Percentiles rank a stretch among this genome's conserved stretches.
Evolutionary conservation across 2,113 vertebrate species (phyloP).

Genomic region (Thamnophis sirtalis): DNA sequence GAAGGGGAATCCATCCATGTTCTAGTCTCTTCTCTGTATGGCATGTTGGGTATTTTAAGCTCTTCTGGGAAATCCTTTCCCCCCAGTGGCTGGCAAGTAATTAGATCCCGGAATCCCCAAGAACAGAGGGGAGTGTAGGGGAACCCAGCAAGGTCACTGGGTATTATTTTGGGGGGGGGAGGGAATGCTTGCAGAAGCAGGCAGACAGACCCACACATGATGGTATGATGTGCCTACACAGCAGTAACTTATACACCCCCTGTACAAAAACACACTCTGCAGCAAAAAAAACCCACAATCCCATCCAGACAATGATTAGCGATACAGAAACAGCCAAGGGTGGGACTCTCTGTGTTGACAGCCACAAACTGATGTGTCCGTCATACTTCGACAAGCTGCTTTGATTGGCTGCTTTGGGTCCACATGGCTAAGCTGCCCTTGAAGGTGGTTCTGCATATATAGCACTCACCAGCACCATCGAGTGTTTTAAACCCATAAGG

Average conservation of each 20-base stretch:
- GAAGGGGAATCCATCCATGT: constrained; percentile 8
- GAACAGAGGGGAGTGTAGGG: neutral
- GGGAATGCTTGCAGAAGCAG: neutral
- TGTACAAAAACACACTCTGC: neutral
- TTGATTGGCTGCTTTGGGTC: neutral
- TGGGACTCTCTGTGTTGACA: neutral
- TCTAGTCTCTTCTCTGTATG: constrained; percentile 1
- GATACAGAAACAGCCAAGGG: neutral
- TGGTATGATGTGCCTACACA: no score
- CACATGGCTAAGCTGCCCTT: no score
- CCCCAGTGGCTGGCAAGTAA: constrained; percentile 25
- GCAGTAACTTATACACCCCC: no score
- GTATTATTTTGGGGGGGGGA: neutral
- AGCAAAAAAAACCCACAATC: neutral
- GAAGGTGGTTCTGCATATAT: neutral
- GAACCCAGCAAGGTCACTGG: constrained; percentile 22
- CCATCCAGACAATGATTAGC: neutral
- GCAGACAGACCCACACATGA: neutral
- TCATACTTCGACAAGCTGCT: neutral
- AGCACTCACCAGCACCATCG: neutral
- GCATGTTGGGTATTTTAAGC: constrained; percentile 34
- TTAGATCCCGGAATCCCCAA: constrained; percentile 25
- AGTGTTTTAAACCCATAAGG: neutral
- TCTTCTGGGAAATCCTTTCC: constrained; percentile 36
- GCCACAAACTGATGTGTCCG: neutral